Conservation (phyloP, 2,888 invertebrate genomes). For the Fragum sueziense region DNA sequence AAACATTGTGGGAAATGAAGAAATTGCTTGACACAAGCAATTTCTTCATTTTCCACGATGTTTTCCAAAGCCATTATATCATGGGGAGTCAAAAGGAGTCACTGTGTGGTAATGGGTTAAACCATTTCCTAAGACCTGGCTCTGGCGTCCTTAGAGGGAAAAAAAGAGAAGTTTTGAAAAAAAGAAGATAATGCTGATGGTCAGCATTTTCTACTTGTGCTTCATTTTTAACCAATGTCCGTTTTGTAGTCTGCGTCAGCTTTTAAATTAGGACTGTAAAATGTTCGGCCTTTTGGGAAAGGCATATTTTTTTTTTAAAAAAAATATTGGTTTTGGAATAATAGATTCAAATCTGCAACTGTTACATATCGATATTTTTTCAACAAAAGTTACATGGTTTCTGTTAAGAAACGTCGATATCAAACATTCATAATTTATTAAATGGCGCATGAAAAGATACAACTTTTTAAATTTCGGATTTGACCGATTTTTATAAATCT, state of each 20-base stretch:
- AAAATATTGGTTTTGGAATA: background rate
- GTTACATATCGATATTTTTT: background rate
- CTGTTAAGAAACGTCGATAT: background rate
- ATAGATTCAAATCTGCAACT: background rate
- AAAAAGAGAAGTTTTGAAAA: background rate
- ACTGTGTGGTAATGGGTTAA: too few relatives aligned
- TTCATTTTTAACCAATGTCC: too few relatives aligned
- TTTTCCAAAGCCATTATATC: too few relatives aligned
- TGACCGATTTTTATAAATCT: too few relatives aligned
- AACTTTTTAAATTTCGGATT: too few relatives aligned
- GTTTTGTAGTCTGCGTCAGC: background rate
- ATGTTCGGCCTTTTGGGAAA: background rate
- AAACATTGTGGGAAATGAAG: background rate
- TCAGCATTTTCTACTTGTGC: too few relatives aligned
- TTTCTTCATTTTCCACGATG: too few relatives aligned
- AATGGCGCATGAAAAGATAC: background rate
- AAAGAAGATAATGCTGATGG: too few relatives aligned
- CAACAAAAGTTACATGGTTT: background rate
- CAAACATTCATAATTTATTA: background rate
- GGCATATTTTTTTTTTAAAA: too few relatives aligned
- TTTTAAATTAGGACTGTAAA: background rate
- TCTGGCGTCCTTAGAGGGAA: background rate
- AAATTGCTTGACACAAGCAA: background rate
- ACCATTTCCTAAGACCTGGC: background rate
- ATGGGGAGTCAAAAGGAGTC: too few relatives aligned